Conservation (phyloP, 2,113 vertebrate species). For the Oxyruncus cristatus region DNA sequence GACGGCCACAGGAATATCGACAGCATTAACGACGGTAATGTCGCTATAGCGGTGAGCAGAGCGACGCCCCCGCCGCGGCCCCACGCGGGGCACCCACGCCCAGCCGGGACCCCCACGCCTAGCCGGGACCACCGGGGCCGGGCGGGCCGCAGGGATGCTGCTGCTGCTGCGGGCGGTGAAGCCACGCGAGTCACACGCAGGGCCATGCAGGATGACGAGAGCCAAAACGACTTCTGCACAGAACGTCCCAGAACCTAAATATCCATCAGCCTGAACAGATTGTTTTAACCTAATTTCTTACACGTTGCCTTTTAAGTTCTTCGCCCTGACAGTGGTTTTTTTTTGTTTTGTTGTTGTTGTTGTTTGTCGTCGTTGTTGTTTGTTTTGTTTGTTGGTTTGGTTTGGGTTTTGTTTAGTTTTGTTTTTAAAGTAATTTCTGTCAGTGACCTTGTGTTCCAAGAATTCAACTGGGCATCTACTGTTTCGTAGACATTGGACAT, state of each 20-base stretch:
- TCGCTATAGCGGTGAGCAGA: accelerated
- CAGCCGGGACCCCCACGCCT: not conserved
- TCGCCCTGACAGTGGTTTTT: not conserved
- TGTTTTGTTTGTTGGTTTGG: not conserved
- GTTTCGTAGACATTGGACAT: accelerated
- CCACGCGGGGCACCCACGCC: not conserved
- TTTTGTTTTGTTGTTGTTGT: not conserved
- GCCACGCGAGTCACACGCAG: not conserved
- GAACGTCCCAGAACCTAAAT: accelerated
- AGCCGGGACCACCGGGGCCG: not conserved
- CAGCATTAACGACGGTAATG: accelerated
- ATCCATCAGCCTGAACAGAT: not conserved
- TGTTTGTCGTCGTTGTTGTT: no score
- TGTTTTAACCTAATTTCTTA: not conserved
- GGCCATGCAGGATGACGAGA: not conserved
- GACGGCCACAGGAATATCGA: not conserved
- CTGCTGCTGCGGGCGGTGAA: not conserved
- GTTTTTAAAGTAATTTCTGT: not conserved
- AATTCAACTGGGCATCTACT: not conserved
- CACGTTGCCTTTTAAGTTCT: not conserved
- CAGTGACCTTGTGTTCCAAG: not conserved
- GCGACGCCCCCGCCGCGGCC: not conserved
- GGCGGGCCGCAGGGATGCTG: not conserved
- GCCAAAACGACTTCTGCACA: not conserved
- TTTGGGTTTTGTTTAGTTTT: not conserved